Conservation (phyloP, 2,888 invertebrate genomes). For the Hyles lineata region DNA sequence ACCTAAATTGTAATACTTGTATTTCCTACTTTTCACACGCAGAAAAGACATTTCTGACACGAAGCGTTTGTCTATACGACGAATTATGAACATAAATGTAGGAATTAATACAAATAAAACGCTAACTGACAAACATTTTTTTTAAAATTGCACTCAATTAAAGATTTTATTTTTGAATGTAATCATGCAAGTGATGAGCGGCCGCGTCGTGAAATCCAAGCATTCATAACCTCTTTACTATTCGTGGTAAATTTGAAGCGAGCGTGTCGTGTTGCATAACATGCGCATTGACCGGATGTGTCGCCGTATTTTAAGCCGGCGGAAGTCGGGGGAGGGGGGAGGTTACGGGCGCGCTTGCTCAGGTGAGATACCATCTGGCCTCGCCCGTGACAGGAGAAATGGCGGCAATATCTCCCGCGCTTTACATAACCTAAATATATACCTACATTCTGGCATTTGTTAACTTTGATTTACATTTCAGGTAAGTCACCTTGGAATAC, state of each 20-base stretch:
- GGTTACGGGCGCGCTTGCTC: conserved; percentile 52
- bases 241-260: neutral
- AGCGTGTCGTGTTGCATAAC: conserved; percentile 39
- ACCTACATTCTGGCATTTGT: conserved; percentile 4
- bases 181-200: neutral
- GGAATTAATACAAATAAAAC: neutral
- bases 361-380: conserved; percentile 51
- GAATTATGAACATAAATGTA: conserved; percentile 8
- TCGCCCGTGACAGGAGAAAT: conserved; percentile 43
- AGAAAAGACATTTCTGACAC: conserved; percentile 42
- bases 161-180: neutral
- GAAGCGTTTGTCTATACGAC: conserved; percentile 29
- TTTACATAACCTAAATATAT: conserved; percentile 39
- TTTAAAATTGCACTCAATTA: neutral
- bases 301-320: conserved; percentile 45
- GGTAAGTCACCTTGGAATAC: conserved; percentile 71
- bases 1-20: conserved; percentile 42
- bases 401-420: conserved; percentile 48
- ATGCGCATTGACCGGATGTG: conserved; percentile 41
- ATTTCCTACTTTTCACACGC: conserved; percentile 38
- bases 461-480: conserved; percentile 54
- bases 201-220: conserved; percentile 35
- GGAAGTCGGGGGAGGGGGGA: conserved; percentile 35
- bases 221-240: conserved; percentile 37
- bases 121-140: neutral